phyloP scores from a whole-genome alignment of 2,797 vertebrate genomes.

The Alosa sapidissima region DNA sequence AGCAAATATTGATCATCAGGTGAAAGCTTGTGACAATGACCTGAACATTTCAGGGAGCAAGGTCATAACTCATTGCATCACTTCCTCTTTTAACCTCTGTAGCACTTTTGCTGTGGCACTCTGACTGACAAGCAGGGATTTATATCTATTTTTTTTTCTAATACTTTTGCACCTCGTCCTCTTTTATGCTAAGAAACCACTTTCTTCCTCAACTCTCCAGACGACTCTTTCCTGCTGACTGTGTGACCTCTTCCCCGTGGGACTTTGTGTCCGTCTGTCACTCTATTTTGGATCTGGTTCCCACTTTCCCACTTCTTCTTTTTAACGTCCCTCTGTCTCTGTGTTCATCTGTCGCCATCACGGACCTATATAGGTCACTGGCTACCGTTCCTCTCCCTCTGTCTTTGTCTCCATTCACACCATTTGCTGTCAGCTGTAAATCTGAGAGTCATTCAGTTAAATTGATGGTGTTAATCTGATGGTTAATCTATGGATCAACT shows the following conservation, averaged over 20 bases:
- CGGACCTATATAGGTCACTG: no score
- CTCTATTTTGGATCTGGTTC: neutral
- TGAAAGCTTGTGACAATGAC: neutral
- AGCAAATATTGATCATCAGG: no score
- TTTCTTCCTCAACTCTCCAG: neutral
- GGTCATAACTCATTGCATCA: no score
- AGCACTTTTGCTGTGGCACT: neutral
- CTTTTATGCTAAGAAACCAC: neutral
- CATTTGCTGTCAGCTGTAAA: neutral
- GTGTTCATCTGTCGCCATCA: neutral
- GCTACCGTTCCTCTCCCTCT: neutral
- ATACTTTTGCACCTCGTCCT: neutral
- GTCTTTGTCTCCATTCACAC: neutral
- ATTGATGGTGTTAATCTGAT: neutral
- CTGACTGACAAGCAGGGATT: neutral
- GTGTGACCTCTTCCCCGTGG: neutral
- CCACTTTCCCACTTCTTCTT: neutral
- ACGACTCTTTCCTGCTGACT: neutral
- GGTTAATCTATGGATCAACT: neutral
- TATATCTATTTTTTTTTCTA: no score
- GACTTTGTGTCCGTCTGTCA: neutral
- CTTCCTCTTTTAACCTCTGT: neutral
- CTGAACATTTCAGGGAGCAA: neutral
- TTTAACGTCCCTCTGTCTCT: neutral
- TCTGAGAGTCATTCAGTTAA: neutral